These are phyloP conservation scores for Falco rusticolus DNA, from an alignment of 2,797 vertebrate genomes.

Conservation along the genomic window DNA sequence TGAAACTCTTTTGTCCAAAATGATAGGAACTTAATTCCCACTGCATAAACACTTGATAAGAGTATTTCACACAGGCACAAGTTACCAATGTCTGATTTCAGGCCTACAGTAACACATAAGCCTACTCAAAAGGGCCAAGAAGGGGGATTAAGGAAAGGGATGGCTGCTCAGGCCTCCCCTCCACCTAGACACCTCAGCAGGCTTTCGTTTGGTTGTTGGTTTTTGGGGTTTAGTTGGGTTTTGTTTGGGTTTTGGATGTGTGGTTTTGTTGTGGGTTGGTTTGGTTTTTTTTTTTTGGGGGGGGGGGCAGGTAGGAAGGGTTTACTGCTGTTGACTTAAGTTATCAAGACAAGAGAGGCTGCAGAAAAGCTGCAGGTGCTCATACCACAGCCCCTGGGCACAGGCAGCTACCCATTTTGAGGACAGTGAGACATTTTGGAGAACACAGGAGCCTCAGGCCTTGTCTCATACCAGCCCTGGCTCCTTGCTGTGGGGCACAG, in stretches of 20 bases:
- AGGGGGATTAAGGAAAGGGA: not conserved
- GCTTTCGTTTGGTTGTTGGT: not conserved
- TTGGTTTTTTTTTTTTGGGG: too few relatives aligned
- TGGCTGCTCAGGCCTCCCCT: not conserved
- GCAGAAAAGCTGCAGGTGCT: not conserved
- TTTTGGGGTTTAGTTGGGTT: too few relatives aligned
- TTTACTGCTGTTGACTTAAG: not conserved
- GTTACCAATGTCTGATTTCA: not conserved
- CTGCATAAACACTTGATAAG: not conserved
- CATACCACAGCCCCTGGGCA: accelerated
- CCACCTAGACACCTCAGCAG: not conserved
- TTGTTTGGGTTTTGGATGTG: too few relatives aligned
- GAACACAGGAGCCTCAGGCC: not conserved
- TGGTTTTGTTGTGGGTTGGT: too few relatives aligned
- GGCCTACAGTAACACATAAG: accelerated
- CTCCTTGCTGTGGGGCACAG: not conserved
- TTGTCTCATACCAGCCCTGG: accelerated
- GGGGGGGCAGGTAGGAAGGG: not conserved
- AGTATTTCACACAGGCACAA: not conserved
- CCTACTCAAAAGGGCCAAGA: not conserved
- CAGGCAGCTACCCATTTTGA: not conserved
- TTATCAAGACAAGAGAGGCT: not conserved
- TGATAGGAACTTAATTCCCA: not conserved
- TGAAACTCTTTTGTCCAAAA: not conserved
- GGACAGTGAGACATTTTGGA: not conserved